phyloP scores from a whole-genome alignment of 2,797 vertebrate genomes.

The Emydoidea blandingii region DNA sequence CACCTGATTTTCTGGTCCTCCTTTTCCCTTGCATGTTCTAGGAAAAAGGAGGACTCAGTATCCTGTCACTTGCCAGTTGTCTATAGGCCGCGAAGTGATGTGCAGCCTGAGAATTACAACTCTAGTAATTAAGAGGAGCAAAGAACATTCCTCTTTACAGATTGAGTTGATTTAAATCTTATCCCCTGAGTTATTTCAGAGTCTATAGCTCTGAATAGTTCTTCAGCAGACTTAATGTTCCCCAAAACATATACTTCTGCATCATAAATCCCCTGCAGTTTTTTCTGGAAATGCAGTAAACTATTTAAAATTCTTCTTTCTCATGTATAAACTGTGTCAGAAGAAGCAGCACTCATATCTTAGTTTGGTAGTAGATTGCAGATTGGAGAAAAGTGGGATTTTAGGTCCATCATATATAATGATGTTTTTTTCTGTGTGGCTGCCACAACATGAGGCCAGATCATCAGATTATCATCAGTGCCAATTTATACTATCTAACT shows the following conservation, averaged over 20 bases:
- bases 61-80: neutral
- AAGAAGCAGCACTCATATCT: neutral
- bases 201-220: neutral
- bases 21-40: neutral
- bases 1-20: conserved; percentile 24
- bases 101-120: neutral
- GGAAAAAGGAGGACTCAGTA: neutral
- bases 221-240: neutral
- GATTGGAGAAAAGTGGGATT: neutral
- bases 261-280: neutral
- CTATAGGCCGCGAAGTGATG: neutral
- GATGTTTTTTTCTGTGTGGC: neutral
- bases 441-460: neutral
- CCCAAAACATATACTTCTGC: neutral
- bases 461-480: neutral
- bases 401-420: neutral
- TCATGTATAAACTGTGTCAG: neutral
- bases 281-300: neutral
- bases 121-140: neutral
- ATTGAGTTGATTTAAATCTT: neutral
- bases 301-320: neutral
- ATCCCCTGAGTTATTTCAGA: neutral
- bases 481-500: neutral
- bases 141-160: neutral
- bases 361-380: neutral